Conservation (phyloP, 2,888 invertebrate genomes). For the Synanthedon vespiformis region DNA sequence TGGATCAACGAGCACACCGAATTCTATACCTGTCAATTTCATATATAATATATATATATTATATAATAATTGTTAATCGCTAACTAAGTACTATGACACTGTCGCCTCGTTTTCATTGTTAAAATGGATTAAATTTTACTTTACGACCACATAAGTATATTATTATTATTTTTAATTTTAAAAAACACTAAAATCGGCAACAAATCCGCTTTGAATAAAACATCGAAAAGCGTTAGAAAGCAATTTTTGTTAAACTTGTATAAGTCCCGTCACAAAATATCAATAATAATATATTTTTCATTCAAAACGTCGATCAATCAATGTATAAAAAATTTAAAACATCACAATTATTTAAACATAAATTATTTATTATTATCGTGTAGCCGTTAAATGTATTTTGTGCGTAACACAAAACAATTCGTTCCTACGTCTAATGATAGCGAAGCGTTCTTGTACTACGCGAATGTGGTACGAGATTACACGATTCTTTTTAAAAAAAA, state of each 20-base stretch:
- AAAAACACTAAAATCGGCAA: conserved; percentile 37
- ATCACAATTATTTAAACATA: conserved; percentile 3
- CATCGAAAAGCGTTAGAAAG: conserved; percentile 44
- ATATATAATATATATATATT: no score
- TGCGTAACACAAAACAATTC: conserved; percentile 44
- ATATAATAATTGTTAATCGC: conserved; percentile 52
- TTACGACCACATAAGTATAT: conserved; percentile 24
- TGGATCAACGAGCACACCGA: conserved; percentile 62
- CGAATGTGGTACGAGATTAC: conserved; percentile 41
- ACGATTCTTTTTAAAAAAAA: conserved; percentile 16
- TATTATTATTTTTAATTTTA: conserved; percentile 21
- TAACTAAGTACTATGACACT: conserved; percentile 64
- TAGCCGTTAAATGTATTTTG: conserved; percentile 30
- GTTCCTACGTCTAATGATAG: conserved; percentile 32
- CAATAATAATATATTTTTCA: conserved; percentile 3
- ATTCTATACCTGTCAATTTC: conserved; percentile 38
- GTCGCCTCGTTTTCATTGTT: conserved; percentile 14
- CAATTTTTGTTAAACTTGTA: conserved; percentile 3
- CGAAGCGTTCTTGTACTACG: conserved; percentile 33
- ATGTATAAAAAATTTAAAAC: conserved; percentile 12
- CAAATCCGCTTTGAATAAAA: conserved; percentile 33
- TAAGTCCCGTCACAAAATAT: conserved; percentile 12
- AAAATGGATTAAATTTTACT: conserved; percentile 21
- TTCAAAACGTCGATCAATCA: conserved; percentile 15
- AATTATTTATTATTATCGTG: conserved; percentile 3